These are phyloP conservation scores for Torymus tubicola DNA, from an alignment of 2,888 invertebrate species.

Conservation along the genomic window DNA sequence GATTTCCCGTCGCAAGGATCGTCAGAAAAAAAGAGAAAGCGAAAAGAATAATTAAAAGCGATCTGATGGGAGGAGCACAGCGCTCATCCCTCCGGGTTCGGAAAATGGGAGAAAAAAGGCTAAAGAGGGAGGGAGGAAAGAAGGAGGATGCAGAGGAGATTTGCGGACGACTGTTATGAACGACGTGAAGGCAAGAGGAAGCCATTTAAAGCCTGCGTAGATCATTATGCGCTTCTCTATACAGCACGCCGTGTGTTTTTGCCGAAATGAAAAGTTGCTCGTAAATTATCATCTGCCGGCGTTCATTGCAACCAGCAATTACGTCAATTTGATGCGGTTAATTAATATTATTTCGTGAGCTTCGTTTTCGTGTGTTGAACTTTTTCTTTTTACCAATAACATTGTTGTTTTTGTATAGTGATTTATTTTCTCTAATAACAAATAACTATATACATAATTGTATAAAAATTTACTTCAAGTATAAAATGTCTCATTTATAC, in stretches of 20 bases:
- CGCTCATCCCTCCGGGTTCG: background rate
- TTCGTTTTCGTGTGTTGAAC: too few relatives aligned
- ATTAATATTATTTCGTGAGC: too few relatives aligned
- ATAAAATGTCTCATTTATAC: too few relatives aligned
- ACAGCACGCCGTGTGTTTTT: constrained; percentile 17
- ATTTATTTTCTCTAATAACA: background rate
- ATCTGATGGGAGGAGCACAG: constrained; percentile 7
- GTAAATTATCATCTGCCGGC: constrained; percentile 33
- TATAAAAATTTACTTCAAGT: too few relatives aligned
- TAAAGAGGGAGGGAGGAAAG: background rate
- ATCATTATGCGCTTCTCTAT: constrained; percentile 18
- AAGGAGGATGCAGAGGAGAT: background rate
- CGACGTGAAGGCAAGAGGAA: background rate
- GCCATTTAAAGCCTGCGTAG: constrained; percentile 19
- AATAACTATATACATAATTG: too few relatives aligned
- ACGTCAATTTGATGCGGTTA: too few relatives aligned
- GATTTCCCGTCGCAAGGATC: background rate
- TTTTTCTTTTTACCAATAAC: too few relatives aligned
- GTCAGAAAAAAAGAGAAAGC: background rate
- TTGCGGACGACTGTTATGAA: constrained; percentile 33
- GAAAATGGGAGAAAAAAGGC: background rate
- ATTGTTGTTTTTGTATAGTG: background rate
- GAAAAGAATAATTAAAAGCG: background rate
- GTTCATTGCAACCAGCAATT: background rate
- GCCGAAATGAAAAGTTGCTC: constrained; percentile 16